Base-by-base conservation (phyloP, 2,113 vertebrate species). In the Geococcyx californianus region DNA sequence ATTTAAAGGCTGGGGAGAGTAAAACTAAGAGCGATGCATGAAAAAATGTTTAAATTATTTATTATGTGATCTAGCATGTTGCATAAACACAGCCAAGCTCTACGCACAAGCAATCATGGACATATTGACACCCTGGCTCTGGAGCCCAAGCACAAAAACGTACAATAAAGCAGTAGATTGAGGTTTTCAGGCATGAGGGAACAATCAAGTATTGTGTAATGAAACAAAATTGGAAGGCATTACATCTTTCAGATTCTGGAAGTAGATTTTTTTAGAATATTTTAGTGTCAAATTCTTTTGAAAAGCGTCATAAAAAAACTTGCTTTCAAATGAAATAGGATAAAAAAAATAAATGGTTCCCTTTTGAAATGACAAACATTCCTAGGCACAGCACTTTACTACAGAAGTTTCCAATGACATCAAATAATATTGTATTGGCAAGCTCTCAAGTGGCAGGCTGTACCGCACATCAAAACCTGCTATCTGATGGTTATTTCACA, bases 201-300 rank as follows among this genome's bases (percentile, higher is more conserved):
- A 36, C 45, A 80, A 92, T 69, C 58, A 85, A 88, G 45, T 36
- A 40, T 8, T 0, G 0, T 0, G 3, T 70, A 59, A 90, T 69
- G 90, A 80, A 95, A 86, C 75, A 67, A 88, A 92, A 84, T 45
- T 77, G 59, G 88, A 88, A 88, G 15, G 21, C 26, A 19, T 79
- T 77, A 18, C 16, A 47, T 60, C 31, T 92, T 77, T 40, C 5
- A 9, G 28, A 80, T 58, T 80, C 75, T 80, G 42, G 66, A 70
- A 92, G 52, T 12, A 86, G 70, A 38, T 58, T 45, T 89, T 82
- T 78, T 38, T 9, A 67, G 11, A 76, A 21, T 80, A 77, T 80
- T 82, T 94, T 62, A 77, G 8, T 63, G 9, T 62, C 74, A 83
- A 85, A 73, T 62, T 15, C 3, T 84, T 94, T 85, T 90, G 44